Percentiles rank a stretch among this genome's conserved stretches.
Conservation (phyloP, 23 tunicate species). For the Corella eumyota region DNA sequence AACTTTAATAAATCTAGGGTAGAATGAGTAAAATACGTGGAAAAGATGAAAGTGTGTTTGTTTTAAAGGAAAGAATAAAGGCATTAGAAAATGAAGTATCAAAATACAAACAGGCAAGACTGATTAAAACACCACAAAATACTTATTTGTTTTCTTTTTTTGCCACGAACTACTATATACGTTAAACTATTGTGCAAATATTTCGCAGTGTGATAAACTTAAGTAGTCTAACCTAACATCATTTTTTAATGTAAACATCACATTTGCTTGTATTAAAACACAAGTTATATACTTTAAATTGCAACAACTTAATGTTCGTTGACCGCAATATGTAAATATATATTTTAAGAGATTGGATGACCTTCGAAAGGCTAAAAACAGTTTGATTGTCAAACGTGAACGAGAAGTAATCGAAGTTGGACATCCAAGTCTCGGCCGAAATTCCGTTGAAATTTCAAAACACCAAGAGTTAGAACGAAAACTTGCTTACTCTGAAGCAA, state of each 20-base stretch:
- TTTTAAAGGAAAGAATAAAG: constrained; percentile 41
- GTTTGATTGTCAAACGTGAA: constrained; percentile 74
- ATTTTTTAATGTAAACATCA: no score
- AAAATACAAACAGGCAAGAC: constrained; percentile 50
- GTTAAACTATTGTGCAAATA: neutral
- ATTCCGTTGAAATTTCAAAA: constrained; percentile 62
- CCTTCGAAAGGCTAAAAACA: constrained; percentile 84
- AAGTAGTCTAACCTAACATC: neutral
- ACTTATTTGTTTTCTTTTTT: no score
- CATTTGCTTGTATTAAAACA: no score
- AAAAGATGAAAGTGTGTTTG: constrained; percentile 17
- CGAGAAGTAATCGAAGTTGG: constrained; percentile 86
- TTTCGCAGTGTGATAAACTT: neutral
- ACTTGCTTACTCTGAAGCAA: constrained; percentile 16
- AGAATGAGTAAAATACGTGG: constrained; percentile 2
- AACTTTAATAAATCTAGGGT: no score
- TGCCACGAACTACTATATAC: no score
- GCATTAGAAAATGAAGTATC: constrained; percentile 75
- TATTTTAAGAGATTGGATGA: constrained; percentile 68
- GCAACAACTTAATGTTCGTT: no score
- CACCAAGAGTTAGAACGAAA: constrained; percentile 63
- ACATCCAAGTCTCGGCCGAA: constrained; percentile 60
- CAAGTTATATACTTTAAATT: no score
- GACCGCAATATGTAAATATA: no score
- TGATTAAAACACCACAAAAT: neutral